Percentiles rank a stretch among this genome's conserved stretches.
Evolutionary conservation across 1,140 invertebrate genomes (phyloP).

Genomic region (Apis laboriosa): DNA sequence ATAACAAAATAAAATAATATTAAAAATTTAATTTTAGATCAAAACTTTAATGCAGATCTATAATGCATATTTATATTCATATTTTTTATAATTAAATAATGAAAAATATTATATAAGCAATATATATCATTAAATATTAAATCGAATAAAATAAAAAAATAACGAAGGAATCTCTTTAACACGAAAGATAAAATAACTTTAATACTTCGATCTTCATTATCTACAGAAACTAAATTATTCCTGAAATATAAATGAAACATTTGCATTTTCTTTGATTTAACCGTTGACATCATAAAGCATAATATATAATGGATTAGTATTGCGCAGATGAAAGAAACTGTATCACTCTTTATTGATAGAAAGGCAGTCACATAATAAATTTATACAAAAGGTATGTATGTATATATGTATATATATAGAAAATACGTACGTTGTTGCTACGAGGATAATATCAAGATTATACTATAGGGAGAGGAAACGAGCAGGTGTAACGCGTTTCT

Average conservation of each 20-base stretch:
- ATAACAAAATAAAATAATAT: background rate
- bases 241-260: constrained; percentile 2
- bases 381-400: constrained; percentile 52
- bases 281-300: background rate
- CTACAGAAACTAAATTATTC: background rate
- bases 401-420: constrained; percentile 2
- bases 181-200: background rate
- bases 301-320: constrained; percentile 2
- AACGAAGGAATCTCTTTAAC: background rate
- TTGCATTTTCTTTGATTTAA: background rate
- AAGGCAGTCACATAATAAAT: constrained; percentile 56
- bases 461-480: constrained; percentile 32
- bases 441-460: constrained; percentile 41
- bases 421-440: constrained; percentile 53
- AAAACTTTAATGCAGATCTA: background rate
- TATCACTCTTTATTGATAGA: constrained; percentile 58
- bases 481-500: constrained; percentile 19
- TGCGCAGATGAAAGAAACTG: constrained; percentile 2
- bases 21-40: background rate
- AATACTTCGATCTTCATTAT: background rate
- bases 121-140: background rate
- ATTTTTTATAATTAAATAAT: background rate
- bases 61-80: background rate
- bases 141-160: background rate
- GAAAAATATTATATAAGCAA: background rate